Evolutionary conservation across 2,888 invertebrate genomes (phyloP).

Genomic region (Scaptodrosophila latifasciaeformis): DNA sequence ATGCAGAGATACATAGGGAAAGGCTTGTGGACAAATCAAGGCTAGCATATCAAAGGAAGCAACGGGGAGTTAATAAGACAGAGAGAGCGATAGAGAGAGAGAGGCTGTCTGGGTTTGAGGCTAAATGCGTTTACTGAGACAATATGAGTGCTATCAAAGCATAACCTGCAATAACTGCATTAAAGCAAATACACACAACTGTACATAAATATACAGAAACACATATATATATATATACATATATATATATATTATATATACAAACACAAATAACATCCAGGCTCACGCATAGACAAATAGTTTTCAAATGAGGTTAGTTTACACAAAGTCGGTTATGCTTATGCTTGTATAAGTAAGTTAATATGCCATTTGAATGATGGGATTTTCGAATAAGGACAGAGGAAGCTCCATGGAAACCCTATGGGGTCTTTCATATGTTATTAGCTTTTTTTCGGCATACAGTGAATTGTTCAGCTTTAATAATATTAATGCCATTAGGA

Average conservation of each 20-base stretch:
- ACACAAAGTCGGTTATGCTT: constrained; percentile 6
- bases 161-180: constrained; percentile 37
- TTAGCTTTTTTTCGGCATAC: no score
- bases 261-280: no score
- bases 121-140: constrained; percentile 8
- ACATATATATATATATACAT: constrained; percentile 16
- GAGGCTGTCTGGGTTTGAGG: not conserved
- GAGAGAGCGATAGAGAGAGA: constrained; percentile 3
- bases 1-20: no score
- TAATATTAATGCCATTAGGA: no score
- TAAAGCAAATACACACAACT: not conserved
- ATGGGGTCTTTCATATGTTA: no score
- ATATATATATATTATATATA: not conserved
- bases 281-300: no score
- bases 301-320: constrained; percentile 1
- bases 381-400: no score
- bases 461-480: no score
- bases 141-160: constrained; percentile 37
- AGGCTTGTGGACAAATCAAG: no score
- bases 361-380: constrained; percentile 62
- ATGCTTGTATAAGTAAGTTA: constrained; percentile 60
- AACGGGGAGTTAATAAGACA: no score
- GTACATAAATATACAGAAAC: constrained; percentile 14
- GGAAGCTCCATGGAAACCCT: no score
- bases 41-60: no score